Evolutionary conservation across 2,888 invertebrate species (phyloP), one percentile per base, ranked within the genome.

Genomic region (Drosophila borealis): DNA sequence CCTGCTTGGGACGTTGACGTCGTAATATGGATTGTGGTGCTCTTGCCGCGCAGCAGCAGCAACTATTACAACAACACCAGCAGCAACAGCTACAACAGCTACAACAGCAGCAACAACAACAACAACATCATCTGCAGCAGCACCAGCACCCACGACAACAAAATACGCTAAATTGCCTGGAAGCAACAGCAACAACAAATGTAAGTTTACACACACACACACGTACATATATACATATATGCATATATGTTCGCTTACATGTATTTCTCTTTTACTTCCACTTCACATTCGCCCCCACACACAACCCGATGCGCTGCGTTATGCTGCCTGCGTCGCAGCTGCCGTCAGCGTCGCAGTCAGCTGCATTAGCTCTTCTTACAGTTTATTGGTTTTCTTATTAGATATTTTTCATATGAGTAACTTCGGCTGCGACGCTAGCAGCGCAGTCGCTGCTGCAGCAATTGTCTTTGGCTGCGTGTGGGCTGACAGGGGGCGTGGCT

Each of bases 11-110:
- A 64, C 62, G 55, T 72, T 54, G 60, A 66, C 76, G 55, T 72
- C 69, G 60, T 87, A 85, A 84, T 88, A 85, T 85, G 85, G 85
- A 85, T 85, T 85, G 88, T 88, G 87, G 84, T 86, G 81, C 87
- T 84, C 73, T 85, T 74, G 87, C 89, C 84, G 84, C 87, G 68
- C 88, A 85, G 73, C 88, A 83, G 67, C 87, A 86, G 72, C 84
- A 80, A 79, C 77, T 72, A 81, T 63, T 70, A 70, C 72, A 69
- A 63, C 68, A 59, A 62, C 54, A 54, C 54, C 85, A 79, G 48
- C 78, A 78, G 57, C 81, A 80, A 65, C 82, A 70, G 13, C 74
- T 60, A 42, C 59, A 55, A 37, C 69, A 60, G 29, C n/a, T n/a
- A n/a, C 77, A 62, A 21, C 78, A 62, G 25, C 78, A 62, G 21